phyloP scores from a whole-genome alignment of 2,888 invertebrate genomes.

The Blastobasis lacticolella region DNA sequence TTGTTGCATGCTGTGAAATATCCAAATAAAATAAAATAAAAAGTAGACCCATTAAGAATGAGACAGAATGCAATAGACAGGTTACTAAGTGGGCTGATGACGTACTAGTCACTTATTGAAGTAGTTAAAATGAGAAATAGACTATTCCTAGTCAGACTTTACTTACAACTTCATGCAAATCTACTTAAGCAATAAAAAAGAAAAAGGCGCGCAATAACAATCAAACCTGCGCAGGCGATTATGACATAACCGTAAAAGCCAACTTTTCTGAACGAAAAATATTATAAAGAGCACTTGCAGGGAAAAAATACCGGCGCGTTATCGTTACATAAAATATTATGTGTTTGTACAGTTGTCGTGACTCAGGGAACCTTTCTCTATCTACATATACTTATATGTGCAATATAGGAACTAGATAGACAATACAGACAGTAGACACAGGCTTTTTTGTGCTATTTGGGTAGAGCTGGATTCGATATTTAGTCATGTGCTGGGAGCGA shows the following conservation, averaged over 20 bases:
- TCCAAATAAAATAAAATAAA: no score
- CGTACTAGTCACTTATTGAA: no score
- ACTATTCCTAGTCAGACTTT: neutral
- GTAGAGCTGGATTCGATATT: no score
- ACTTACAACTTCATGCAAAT: neutral
- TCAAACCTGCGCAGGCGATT: neutral
- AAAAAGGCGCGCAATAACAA: neutral
- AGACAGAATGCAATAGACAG: no score
- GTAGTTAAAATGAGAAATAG: neutral
- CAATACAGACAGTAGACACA: no score
- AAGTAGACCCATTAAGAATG: no score
- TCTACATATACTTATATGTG: no score
- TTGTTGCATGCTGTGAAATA: no score
- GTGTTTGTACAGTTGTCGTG: neutral
- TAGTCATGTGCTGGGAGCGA: no score
- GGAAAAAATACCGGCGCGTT: neutral
- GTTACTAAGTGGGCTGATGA: no score
- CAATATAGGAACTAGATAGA: no score
- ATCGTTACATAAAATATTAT: neutral
- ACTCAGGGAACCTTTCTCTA: neutral
- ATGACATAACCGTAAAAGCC: conserved; percentile 1
- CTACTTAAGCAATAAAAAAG: neutral
- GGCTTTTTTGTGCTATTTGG: no score
- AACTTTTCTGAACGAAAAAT: neutral
- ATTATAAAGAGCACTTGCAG: neutral